A percentile compares a stretch with the other conserved stretches of the same genome.
phyloP scores from a whole-genome alignment of 2,113 vertebrate species.

The Myotis brandtii region DNA sequence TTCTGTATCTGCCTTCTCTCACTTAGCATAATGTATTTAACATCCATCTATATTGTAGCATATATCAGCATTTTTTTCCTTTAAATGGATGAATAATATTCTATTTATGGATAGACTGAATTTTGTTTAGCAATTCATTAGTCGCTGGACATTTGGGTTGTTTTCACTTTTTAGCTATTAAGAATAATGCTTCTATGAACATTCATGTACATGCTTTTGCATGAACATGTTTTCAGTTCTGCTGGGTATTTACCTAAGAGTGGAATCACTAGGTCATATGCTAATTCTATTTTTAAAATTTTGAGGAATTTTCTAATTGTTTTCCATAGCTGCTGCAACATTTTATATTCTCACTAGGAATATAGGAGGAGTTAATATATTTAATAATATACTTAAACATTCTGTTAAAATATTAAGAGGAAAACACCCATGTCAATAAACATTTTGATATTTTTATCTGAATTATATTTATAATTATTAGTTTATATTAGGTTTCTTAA shows the following conservation, averaged over 20 bases:
- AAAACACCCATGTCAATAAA: not conserved
- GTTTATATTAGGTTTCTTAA: not conserved
- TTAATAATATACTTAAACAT: not conserved
- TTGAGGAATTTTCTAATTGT: not conserved
- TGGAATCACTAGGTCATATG: not conserved
- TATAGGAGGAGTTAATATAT: not conserved
- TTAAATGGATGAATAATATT: not conserved
- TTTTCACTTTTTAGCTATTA: not conserved
- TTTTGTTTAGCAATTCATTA: not conserved
- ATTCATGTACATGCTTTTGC: not conserved
- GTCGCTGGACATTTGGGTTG: not conserved
- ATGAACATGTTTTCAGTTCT: conserved; percentile 8
- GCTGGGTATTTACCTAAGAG: not conserved
- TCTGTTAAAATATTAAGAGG: conserved; percentile 1
- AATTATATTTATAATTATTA: not conserved
- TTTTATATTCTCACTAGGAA: not conserved
- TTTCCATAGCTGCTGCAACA: not conserved
- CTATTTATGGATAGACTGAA: not conserved
- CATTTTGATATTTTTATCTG: conserved; percentile 36
- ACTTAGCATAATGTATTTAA: not conserved
- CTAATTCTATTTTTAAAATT: not conserved
- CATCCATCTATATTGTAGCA: not conserved
- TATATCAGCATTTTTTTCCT: not conserved
- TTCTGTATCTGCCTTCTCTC: not conserved
- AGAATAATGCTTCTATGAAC: not conserved